Evolutionary conservation across 2,888 invertebrate genomes (phyloP), one percentile per base, ranked within the genome.

Genomic region (Drosophila parthenogenetica): DNA sequence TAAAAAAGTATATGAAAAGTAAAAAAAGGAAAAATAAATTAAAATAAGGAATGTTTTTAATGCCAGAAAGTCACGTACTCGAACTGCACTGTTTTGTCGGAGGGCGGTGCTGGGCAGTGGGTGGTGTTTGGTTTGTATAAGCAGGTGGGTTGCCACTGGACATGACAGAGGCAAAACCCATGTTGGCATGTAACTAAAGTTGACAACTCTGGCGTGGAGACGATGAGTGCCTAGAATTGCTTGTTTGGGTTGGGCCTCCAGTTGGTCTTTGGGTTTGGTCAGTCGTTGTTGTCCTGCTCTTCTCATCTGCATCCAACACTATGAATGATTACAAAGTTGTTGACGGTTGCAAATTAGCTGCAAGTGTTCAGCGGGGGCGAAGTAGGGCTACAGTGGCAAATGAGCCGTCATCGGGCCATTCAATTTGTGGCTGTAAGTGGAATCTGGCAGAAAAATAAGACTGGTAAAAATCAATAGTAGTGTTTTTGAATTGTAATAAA

Each of bases 311-410:
- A 58, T 69, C 43, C 58, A 60, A 65, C 51, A 61, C 68, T 60
- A 68, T 73, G 79, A 79, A 77, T 79, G 79, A 79, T 79, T 79
- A 77, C 77, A 73, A 79, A 73, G 68, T 79, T 77, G 79, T 79
- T 79, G 79, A 74, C 77, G 69, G 77, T 73, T 68, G 69, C 71
- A 78, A 78, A 79, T 79, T 76, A 79, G 79, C 69, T 62, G 57
- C 48, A 60, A 62, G 65, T 40, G 51, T 49, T 39, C 37, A 35
- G 13, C 2, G 46, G 13, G 1, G 8, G 1, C 7, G 5, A 2
- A 13, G 11, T 14, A n/a, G 16, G 13, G 13, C 5, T 5, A 13
- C 8, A 45, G 8, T 29, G 60, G 11, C 37, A 17, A 73, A 59
- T 39, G 46, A 63, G 53, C 40, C 22, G 57, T 61, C 64, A 60